Conservation (phyloP, 1,140 invertebrate species). For the Drosophila hydei region DNA sequence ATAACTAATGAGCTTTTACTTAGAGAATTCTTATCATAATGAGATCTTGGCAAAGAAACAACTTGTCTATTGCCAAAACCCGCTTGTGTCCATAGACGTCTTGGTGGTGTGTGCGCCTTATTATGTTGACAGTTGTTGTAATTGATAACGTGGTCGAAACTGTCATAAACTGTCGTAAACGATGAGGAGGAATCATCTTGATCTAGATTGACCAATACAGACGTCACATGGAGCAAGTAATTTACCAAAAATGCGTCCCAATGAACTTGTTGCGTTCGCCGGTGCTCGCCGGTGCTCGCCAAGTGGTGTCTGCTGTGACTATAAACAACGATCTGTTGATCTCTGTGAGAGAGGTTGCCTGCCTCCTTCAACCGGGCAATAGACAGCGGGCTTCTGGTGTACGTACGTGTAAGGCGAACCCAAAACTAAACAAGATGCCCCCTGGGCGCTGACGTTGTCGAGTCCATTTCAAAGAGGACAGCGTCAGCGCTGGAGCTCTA, state of each 20-base stretch:
- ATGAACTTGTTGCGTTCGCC: constrained; percentile 70
- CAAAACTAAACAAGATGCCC: constrained; percentile 77
- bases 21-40: background rate
- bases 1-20: too few species aligned
- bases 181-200: constrained; percentile 52
- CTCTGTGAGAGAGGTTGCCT: constrained; percentile 29
- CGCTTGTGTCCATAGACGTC: constrained; percentile 28
- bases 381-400: constrained; percentile 29
- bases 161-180: constrained; percentile 76
- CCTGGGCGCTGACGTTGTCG: constrained; percentile 65
- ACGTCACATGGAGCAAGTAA: constrained; percentile 71
- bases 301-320: constrained; percentile 18
- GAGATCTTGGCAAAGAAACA: background rate
- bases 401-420: constrained; percentile 63
- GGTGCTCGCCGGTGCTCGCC: background rate
- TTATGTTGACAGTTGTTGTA: constrained; percentile 71
- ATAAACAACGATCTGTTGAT: constrained; percentile 22
- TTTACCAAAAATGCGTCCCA: constrained; percentile 71
- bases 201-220: constrained; percentile 79
- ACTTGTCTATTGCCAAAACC: constrained; percentile 7
- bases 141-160: constrained; percentile 70
- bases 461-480: constrained; percentile 49
- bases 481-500: constrained; percentile 40
- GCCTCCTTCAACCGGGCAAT: constrained; percentile 6
- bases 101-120: constrained; percentile 50